Conservation (phyloP, 2,888 invertebrate genomes). For the Allacma fusca region DNA sequence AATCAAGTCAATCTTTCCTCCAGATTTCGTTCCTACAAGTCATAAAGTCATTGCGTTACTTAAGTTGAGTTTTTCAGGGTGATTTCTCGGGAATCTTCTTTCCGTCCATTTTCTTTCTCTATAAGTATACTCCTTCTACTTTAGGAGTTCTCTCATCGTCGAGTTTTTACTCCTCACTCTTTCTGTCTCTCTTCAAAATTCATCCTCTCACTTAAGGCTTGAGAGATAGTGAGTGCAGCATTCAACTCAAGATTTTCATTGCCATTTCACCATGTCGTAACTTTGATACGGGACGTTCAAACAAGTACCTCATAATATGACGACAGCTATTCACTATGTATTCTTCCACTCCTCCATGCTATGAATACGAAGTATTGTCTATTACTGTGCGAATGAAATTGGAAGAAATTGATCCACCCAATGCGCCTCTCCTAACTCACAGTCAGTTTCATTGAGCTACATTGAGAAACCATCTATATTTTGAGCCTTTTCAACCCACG, state of each 20-base stretch:
- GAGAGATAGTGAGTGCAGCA: too few relatives aligned
- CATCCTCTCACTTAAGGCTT: slow-evolving; percentile 14
- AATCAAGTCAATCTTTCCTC: slow-evolving; percentile 36
- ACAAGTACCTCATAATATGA: slow-evolving; percentile 24
- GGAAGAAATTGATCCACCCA: slow-evolving; percentile 20
- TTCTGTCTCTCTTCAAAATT: slow-evolving; percentile 14
- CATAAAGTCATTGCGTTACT: slow-evolving; percentile 36
- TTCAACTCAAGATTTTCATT: slow-evolving; percentile 31
- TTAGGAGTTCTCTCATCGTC: neutral
- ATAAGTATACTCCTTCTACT: neutral
- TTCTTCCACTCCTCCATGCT: slow-evolving; percentile 8
- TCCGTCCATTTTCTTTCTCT: neutral
- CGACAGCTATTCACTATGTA: slow-evolving; percentile 3
- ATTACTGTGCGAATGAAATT: slow-evolving; percentile 6
- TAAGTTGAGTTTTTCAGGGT: slow-evolving; percentile 26
- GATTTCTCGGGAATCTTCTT: slow-evolving; percentile 29
- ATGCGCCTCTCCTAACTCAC: neutral
- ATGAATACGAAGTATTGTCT: slow-evolving; percentile 30
- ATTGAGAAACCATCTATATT: slow-evolving; percentile 19
- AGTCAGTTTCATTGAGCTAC: slow-evolving; percentile 11
- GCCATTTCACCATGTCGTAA: slow-evolving; percentile 32
- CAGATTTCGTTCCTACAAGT: slow-evolving; percentile 20
- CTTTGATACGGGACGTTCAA: slow-evolving; percentile 2
- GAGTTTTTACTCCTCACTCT: neutral
- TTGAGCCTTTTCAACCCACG: neutral